Evolutionary conservation across 2,797 vertebrate genomes (phyloP).

Genomic region (Peromyscus melanophrys): DNA sequence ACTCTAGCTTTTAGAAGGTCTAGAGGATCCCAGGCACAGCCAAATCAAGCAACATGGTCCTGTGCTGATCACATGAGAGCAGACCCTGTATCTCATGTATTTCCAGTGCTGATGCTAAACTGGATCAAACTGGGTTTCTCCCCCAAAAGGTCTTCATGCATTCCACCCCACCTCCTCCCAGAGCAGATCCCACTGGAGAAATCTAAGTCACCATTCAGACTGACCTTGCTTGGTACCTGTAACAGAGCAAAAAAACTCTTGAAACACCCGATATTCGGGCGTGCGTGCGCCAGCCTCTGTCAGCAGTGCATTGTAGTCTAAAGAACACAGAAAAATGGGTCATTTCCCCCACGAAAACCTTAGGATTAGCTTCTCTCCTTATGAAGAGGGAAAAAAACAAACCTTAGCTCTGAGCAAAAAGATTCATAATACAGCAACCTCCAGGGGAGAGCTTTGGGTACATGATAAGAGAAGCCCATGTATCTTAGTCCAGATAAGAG

Average conservation of each 20-base stretch:
- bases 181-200: background rate
- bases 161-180: background rate
- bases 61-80: background rate
- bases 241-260: slow-evolving; percentile 91
- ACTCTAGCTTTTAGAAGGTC: background rate
- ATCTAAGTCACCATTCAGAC: background rate
- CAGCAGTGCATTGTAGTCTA: slow-evolving; percentile 96
- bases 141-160: background rate
- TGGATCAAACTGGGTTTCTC: background rate
- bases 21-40: background rate
- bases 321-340: slow-evolving; percentile 76
- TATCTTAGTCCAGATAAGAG: background rate
- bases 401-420: slow-evolving; percentile 7
- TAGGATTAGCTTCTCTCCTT: background rate
- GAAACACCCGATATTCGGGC: slow-evolving; percentile 93
- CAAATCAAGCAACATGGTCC: background rate
- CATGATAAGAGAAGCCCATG: background rate
- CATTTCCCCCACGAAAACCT: background rate
- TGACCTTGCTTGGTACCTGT: slow-evolving; percentile 87
- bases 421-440: background rate
- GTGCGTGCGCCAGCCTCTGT: slow-evolving; percentile 95
- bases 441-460: background rate
- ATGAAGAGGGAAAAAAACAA: background rate
- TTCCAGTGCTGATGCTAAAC: background rate
- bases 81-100: background rate